Evolutionary conservation across 2,113 vertebrate species (phyloP).

Genomic region (Salvelinus alpinus): DNA sequence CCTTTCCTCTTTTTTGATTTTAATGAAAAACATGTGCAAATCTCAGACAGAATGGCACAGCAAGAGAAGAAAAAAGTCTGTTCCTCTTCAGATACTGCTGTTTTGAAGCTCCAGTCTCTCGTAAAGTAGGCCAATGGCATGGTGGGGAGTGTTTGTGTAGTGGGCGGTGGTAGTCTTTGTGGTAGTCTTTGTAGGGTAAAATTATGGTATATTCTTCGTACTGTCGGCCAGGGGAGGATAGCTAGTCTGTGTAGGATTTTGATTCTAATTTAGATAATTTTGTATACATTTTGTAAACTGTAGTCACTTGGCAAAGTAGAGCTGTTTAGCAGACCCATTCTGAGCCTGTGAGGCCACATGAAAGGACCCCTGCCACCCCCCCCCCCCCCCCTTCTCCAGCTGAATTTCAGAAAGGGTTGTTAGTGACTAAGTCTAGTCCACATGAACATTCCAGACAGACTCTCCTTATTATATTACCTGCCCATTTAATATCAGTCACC

Average conservation of each 20-base stretch:
- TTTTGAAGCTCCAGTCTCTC: not conserved
- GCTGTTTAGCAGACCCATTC: not conserved
- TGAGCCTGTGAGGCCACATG: not conserved
- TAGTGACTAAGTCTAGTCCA: not conserved
- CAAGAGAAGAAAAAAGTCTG: not conserved
- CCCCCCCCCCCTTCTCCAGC: not conserved
- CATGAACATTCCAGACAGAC: not conserved
- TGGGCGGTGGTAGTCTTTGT: conserved; percentile 15
- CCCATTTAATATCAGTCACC: not conserved
- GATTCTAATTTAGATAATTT: not conserved
- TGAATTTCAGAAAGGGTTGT: not conserved
- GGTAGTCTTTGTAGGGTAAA: conserved; percentile 7
- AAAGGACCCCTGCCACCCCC: not conserved
- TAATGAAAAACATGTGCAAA: conserved; percentile 22
- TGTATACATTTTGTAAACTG: not conserved
- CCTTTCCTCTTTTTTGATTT: not conserved
- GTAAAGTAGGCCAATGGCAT: conserved; percentile 25
- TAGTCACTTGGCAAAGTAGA: not conserved
- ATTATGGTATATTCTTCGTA: not conserved
- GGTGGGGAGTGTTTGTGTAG: conserved; percentile 13
- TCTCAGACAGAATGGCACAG: conserved; percentile 21
- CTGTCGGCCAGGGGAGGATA: not conserved
- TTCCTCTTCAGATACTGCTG: conserved; percentile 12
- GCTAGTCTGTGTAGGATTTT: not conserved
- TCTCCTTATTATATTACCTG: not conserved